phyloP scores from a whole-genome alignment of 2,797 vertebrate species.

The Acanthurus leucopareius region DNA sequence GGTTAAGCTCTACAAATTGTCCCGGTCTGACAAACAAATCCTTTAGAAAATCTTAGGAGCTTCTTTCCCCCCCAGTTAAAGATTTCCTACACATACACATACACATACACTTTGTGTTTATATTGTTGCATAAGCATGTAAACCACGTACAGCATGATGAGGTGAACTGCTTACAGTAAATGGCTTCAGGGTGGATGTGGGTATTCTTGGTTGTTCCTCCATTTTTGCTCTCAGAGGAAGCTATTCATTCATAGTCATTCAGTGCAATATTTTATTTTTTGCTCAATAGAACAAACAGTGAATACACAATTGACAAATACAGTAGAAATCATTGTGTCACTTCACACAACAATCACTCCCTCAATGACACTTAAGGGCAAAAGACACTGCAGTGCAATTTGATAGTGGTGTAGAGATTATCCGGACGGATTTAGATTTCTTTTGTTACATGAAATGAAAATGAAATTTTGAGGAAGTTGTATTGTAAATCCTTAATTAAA shows the following conservation, averaged over 20 bases:
- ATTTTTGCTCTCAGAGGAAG: conserved; percentile 17
- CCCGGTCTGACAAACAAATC: conserved; percentile 74
- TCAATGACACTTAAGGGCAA: conserved; percentile 79
- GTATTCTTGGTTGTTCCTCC: background rate
- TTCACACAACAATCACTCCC: conserved; percentile 32
- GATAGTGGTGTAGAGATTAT: conserved; percentile 79
- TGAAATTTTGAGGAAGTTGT: conserved; percentile 77
- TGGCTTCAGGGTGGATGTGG: background rate
- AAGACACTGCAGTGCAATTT: conserved; percentile 74
- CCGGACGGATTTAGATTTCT: conserved; percentile 82
- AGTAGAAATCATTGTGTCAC: conserved; percentile 20
- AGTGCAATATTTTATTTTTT: background rate
- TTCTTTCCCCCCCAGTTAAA: conserved; percentile 30
- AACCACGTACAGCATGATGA: background rate
- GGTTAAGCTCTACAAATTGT: conserved; percentile 80
- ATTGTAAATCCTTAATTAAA: conserved; percentile 78
- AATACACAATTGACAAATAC: conserved; percentile 1
- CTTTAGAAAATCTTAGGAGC: conserved; percentile 60
- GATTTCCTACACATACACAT: conserved; percentile 35
- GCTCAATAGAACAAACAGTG: background rate
- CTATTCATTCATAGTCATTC: background rate
- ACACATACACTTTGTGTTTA: conserved; percentile 7
- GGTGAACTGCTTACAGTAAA: background rate
- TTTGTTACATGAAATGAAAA: conserved; percentile 84
- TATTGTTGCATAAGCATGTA: conserved; percentile 1